These are phyloP conservation scores for Amphipyra tragopoginis DNA, from an alignment of 2,888 invertebrate genomes.

Conservation along the genomic window DNA sequence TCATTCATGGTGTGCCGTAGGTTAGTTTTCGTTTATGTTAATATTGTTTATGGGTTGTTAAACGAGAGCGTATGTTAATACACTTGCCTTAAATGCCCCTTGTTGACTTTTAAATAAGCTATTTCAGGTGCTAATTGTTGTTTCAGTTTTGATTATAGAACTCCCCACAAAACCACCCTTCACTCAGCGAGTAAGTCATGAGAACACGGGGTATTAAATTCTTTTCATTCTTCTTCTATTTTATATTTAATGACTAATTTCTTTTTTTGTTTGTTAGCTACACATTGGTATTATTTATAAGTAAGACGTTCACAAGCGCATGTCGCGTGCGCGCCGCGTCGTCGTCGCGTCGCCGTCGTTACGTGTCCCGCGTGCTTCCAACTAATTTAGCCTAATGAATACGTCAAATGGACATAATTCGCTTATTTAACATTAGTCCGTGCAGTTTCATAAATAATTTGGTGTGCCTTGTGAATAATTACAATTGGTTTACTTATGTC, in stretches of 20 bases:
- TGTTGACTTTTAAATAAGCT: too few relatives aligned
- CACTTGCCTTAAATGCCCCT: constrained; percentile 6
- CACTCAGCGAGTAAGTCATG: too few relatives aligned
- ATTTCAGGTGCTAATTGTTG: too few relatives aligned
- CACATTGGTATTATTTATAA: background rate
- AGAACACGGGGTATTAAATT: too few relatives aligned
- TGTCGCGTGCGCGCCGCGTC: constrained; percentile 33
- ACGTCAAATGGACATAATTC: constrained; percentile 61
- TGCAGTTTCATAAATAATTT: constrained; percentile 35
- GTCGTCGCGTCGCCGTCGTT: constrained; percentile 13
- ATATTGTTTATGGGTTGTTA: constrained; percentile 63
- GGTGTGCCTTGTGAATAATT: constrained; percentile 35
- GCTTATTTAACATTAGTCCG: constrained; percentile 42
- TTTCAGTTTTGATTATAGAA: too few relatives aligned
- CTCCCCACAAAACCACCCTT: too few relatives aligned
- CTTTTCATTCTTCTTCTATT: background rate
- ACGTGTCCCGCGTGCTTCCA: constrained; percentile 41
- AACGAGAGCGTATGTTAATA: constrained; percentile 43
- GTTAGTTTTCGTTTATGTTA: constrained; percentile 69
- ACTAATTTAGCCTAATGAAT: constrained; percentile 63
- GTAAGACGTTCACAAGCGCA: background rate
- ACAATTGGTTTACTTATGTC: constrained; percentile 38
- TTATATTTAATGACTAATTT: background rate
- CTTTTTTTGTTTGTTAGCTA: background rate
- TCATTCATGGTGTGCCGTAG: constrained; percentile 70